Conservation (phyloP, 2,888 invertebrate genomes). For the Schizotus pectinicornis region DNA sequence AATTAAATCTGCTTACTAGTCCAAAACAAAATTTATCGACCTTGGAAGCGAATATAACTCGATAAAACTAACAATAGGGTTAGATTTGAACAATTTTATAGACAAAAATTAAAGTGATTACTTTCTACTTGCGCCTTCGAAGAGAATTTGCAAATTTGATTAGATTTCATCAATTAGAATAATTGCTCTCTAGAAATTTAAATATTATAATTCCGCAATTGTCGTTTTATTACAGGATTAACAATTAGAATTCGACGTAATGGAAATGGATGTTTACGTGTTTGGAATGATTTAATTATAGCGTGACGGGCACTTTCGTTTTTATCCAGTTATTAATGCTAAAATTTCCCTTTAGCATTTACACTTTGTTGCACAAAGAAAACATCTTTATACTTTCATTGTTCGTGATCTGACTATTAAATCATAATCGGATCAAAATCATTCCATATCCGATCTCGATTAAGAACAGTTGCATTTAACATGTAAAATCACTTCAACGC, state of each 20-base stretch:
- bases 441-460: neutral
- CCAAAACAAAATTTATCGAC: too few species aligned
- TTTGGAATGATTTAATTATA: constrained; percentile 3
- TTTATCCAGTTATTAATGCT: constrained; percentile 3
- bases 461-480: neutral
- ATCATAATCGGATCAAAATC: neutral
- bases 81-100: too few species aligned
- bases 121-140: too few species aligned
- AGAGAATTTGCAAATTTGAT: neutral
- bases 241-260: neutral
- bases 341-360: constrained; percentile 1
- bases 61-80: too few species aligned
- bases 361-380: constrained; percentile 3
- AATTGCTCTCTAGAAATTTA: neutral
- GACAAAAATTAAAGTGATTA: too few species aligned
- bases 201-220: too few species aligned
- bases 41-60: too few species aligned
- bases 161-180: neutral
- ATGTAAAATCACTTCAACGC: neutral
- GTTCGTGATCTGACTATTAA: neutral
- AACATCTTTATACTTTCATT: neutral
- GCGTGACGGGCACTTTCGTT: constrained; percentile 6
- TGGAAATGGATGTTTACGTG: neutral
- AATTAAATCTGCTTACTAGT: too few species aligned
- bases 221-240: too few species aligned